Percentiles rank a stretch among this genome's conserved stretches.
phyloP scores from a whole-genome alignment of 1,140 invertebrate species.

The Zaprionus davidi region DNA sequence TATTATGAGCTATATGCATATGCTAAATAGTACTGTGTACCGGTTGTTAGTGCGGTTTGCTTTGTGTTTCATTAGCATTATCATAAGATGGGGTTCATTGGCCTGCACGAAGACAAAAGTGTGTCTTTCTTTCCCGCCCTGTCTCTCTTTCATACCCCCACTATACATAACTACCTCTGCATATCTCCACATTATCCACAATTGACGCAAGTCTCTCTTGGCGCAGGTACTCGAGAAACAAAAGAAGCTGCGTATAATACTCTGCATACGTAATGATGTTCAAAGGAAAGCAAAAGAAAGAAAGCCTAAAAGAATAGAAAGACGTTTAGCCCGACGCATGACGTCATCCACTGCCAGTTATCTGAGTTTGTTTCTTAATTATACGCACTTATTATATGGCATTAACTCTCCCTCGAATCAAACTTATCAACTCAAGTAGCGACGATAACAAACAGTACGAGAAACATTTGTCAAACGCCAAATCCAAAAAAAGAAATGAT shows the following conservation, averaged over 20 bases:
- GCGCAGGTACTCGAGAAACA: conserved; percentile 14
- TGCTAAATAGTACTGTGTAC: conserved; percentile 25
- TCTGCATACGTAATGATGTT: not conserved
- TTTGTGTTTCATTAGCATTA: conserved; percentile 33
- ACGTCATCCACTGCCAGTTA: conserved; percentile 24
- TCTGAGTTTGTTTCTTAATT: conserved; percentile 12
- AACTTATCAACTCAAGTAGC: not conserved
- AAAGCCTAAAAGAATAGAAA: not conserved
- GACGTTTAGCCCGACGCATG: not conserved
- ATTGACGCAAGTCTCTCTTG: conserved; percentile 11
- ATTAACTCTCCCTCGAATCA: conserved; percentile 17
- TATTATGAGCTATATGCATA: conserved; percentile 22
- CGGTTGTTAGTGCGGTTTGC: conserved; percentile 11
- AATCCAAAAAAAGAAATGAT: conserved; percentile 11
- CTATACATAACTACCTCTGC: not conserved
- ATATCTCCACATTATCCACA: conserved; percentile 2
- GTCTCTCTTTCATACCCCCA: not conserved
- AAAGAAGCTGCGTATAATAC: conserved; percentile 6
- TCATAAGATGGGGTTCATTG: conserved; percentile 20
- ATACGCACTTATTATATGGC: conserved; percentile 21
- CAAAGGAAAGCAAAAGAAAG: not conserved
- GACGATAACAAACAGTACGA: not conserved
- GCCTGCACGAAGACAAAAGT: conserved; percentile 8
- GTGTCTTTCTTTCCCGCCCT: not conserved
- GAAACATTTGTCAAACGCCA: not conserved